Conservation (phyloP, 2,113 vertebrate genomes). For the Hucho hucho region DNA sequence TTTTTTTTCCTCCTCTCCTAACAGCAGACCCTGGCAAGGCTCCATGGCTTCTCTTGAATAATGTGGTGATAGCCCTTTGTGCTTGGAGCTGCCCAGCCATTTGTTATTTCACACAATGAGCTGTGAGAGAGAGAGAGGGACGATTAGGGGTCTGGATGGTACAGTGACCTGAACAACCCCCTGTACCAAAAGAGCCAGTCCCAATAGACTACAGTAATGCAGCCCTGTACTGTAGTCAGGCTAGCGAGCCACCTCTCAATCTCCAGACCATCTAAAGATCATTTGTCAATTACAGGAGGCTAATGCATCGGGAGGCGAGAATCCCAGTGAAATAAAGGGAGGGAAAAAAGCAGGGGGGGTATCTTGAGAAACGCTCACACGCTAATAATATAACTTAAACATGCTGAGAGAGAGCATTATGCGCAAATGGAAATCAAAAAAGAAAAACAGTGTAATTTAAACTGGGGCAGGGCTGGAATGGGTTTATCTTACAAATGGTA, state of each 20-base stretch:
- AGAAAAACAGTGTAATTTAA: slow-evolving; percentile 58
- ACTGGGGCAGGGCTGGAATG: slow-evolving; percentile 52
- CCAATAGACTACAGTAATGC: neutral
- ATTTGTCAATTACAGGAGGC: slow-evolving; percentile 55
- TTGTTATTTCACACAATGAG: slow-evolving; percentile 57
- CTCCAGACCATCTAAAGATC: slow-evolving; percentile 54
- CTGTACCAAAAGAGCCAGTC: neutral
- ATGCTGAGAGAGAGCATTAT: slow-evolving; percentile 63
- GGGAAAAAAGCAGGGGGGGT: slow-evolving; percentile 24
- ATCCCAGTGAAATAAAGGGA: slow-evolving; percentile 45
- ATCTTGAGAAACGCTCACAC: slow-evolving; percentile 48
- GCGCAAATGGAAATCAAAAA: slow-evolving; percentile 61
- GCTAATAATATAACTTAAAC: slow-evolving; percentile 66
- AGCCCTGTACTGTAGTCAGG: neutral
- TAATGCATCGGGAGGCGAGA: slow-evolving; percentile 58
- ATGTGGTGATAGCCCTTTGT: slow-evolving; percentile 69
- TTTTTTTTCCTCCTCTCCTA: slow-evolving; percentile 15
- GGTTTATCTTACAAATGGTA: slow-evolving; percentile 53
- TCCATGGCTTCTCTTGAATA: slow-evolving; percentile 69
- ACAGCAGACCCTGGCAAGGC: slow-evolving; percentile 62
- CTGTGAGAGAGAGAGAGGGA: slow-evolving; percentile 15
- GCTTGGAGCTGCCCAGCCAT: slow-evolving; percentile 60
- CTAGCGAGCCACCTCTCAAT: slow-evolving; percentile 2
- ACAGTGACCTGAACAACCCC: neutral
- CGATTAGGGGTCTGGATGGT: neutral